phyloP scores from a whole-genome alignment of 2,888 invertebrate species.

The Mantis religiosa region DNA sequence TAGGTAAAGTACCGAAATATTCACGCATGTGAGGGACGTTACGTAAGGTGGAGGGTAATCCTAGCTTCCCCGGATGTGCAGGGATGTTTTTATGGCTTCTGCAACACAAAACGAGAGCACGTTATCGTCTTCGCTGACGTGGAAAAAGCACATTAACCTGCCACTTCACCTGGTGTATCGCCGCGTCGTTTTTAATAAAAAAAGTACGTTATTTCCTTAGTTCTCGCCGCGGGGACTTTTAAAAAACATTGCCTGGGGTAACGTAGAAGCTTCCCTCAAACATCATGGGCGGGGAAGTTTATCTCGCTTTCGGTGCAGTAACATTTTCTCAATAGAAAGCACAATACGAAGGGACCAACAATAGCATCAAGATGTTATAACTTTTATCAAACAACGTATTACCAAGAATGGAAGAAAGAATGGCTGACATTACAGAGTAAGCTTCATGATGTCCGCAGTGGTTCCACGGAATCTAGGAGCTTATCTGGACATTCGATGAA shows the following conservation, averaged over 20 bases:
- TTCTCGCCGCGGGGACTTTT: background rate
- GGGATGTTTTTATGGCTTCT: background rate
- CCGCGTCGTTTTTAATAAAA: background rate
- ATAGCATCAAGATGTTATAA: too few relatives aligned
- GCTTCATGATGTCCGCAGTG: too few relatives aligned
- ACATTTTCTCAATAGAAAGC: too few relatives aligned
- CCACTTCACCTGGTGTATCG: background rate
- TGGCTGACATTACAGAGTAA: too few relatives aligned
- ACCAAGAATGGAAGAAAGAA: too few relatives aligned
- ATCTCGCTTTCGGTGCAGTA: too few relatives aligned
- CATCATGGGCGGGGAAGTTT: too few relatives aligned
- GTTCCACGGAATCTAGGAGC: rapidly evolving
- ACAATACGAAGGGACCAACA: too few relatives aligned
- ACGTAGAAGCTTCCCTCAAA: background rate
- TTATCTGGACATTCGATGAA: too few relatives aligned
- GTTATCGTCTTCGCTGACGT: background rate
- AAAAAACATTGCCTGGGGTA: background rate
- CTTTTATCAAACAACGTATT: too few relatives aligned
- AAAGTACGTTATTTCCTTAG: background rate
- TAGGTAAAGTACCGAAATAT: background rate
- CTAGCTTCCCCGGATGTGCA: background rate
- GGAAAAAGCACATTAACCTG: background rate
- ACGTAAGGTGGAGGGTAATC: background rate
- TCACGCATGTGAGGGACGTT: background rate
- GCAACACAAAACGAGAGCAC: background rate